These are phyloP conservation scores for Prunella fulvescens DNA, from an alignment of 2,113 vertebrate genomes.

Conservation along the genomic window DNA sequence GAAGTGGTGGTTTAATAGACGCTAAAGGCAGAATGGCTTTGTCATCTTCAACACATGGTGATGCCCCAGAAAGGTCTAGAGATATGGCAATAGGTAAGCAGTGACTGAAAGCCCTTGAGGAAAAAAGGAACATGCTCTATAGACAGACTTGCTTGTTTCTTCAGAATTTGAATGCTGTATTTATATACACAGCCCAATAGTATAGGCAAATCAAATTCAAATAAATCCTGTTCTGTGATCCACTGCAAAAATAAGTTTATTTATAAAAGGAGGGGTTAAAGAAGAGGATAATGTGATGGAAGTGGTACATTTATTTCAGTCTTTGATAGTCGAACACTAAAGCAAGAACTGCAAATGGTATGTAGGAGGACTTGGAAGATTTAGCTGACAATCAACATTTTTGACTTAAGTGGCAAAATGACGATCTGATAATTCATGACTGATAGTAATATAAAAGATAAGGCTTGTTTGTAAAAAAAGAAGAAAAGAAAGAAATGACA, in stretches of 20 bases:
- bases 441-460: neutral
- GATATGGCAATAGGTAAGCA: neutral
- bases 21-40: neutral
- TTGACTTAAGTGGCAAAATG: neutral
- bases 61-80: neutral
- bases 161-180: neutral
- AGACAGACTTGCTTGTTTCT: neutral
- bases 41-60: neutral
- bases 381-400: neutral
- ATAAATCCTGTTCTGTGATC: neutral
- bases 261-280: neutral
- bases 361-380: neutral
- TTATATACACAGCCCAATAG: neutral
- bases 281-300: neutral
- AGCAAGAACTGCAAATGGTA: neutral
- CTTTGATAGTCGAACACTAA: neutral
- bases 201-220: neutral
- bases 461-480: neutral
- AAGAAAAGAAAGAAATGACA: neutral
- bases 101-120: neutral
- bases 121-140: neutral
- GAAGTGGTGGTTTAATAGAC: neutral
- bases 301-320: neutral
- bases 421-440: neutral
- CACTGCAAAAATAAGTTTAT: neutral